phyloP scores from a whole-genome alignment of 2,888 invertebrate genomes.

The Hyles lineata region DNA sequence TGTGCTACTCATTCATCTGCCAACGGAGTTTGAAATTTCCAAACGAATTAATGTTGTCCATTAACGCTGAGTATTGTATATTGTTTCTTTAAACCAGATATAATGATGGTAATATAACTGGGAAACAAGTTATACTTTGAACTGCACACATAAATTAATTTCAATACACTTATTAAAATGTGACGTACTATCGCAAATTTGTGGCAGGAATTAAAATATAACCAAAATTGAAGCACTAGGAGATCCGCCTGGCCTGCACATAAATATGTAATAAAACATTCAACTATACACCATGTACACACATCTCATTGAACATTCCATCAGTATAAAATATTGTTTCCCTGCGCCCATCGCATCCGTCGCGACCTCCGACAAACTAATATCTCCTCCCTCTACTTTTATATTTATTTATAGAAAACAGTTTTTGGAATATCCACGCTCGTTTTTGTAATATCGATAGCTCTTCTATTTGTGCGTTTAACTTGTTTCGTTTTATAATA shows the following conservation, averaged over 20 bases:
- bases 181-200: no score
- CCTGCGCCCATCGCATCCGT: conserved; percentile 24
- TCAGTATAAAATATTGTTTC: conserved; percentile 40
- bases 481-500: neutral
- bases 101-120: no score
- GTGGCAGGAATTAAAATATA: neutral
- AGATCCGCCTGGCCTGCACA: neutral
- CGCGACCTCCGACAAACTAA: conserved; percentile 17
- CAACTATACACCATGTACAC: conserved; percentile 32
- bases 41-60: neutral
- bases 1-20: conserved; percentile 28
- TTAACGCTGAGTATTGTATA: no score
- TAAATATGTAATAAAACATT: neutral
- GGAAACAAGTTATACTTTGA: no score
- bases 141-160: no score
- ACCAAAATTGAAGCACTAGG: neutral
- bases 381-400: conserved; percentile 13
- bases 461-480: neutral
- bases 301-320: conserved; percentile 42
- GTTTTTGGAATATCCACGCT: conserved; percentile 24
- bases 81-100: no score
- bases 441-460: conserved; percentile 30
- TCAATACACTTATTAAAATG: no score
- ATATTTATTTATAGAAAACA: conserved; percentile 21
- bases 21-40: conserved; percentile 35